These are phyloP conservation scores for Protaetia brevitarsis DNA, from an alignment of 1,140 invertebrate genomes.

Conservation along the genomic window DNA sequence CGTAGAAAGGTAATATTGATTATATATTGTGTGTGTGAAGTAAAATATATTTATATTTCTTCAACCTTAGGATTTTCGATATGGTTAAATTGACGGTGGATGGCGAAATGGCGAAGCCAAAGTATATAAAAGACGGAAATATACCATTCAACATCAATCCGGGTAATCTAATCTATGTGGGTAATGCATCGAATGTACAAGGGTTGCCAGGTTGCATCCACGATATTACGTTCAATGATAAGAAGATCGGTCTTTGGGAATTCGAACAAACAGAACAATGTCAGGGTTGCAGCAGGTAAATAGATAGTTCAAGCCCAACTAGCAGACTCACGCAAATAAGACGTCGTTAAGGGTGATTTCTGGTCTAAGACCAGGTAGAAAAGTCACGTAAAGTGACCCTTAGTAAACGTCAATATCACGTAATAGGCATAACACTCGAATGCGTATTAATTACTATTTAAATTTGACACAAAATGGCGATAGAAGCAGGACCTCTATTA, in stretches of 20 bases:
- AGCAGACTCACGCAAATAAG: too few species aligned
- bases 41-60: background rate
- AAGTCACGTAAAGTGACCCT: too few species aligned
- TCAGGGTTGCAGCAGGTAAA: constrained; percentile 72
- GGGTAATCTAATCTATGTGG: constrained; percentile 17
- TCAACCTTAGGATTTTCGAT: constrained; percentile 52
- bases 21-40: background rate
- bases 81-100: constrained; percentile 57
- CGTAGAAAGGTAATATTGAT: background rate
- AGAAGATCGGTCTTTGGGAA: constrained; percentile 84
- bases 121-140: background rate
- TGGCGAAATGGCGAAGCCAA: constrained; percentile 36
- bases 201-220: constrained; percentile 71
- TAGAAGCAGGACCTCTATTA: too few species aligned
- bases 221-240: constrained; percentile 75
- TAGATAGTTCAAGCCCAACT: too few species aligned
- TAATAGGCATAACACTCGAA: too few species aligned
- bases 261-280: constrained; percentile 69
- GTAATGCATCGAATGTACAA: background rate
- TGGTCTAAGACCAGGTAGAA: too few species aligned
- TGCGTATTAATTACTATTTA: too few species aligned
- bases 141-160: background rate
- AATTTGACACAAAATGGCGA: too few species aligned
- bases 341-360: too few species aligned
- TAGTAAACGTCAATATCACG: too few species aligned